These are phyloP conservation scores for Stenolophus ochropezus DNA, from an alignment of 2,888 invertebrate species.

Conservation along the genomic window DNA sequence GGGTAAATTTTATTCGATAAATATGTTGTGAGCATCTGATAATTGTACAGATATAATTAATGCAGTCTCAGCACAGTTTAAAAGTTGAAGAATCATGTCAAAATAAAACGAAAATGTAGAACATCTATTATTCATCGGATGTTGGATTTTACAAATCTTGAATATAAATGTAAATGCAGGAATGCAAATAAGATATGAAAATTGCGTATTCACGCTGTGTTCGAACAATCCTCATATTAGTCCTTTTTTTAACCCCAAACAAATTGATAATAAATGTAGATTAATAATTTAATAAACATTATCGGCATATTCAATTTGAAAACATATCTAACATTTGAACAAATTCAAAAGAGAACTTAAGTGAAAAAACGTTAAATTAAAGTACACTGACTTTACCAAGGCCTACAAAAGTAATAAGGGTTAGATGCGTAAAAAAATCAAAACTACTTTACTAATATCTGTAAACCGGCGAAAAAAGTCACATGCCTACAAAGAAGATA, in stretches of 20 bases:
- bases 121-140: slow-evolving; percentile 19
- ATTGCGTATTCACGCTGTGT: slow-evolving; percentile 50
- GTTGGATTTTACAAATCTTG: slow-evolving; percentile 11
- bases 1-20: background rate
- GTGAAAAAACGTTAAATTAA: slow-evolving; percentile 49
- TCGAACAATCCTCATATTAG: slow-evolving; percentile 19
- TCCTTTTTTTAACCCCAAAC: slow-evolving; percentile 43
- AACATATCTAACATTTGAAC: slow-evolving; percentile 10
- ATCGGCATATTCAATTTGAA: background rate
- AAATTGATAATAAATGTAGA: background rate
- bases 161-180: slow-evolving; percentile 20
- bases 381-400: slow-evolving; percentile 49
- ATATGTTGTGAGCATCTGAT: slow-evolving; percentile 17
- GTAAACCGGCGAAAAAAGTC: slow-evolving; percentile 29
- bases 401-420: slow-evolving; percentile 58
- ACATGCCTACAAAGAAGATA: slow-evolving; percentile 49
- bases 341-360: background rate
- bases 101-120: slow-evolving; percentile 22
- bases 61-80: slow-evolving; percentile 20
- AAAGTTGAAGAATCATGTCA: slow-evolving; percentile 40
- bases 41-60: slow-evolving; percentile 26
- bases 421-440: slow-evolving; percentile 56
- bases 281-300: background rate
- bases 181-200: slow-evolving; percentile 48
- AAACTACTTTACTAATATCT: slow-evolving; percentile 22